Percentiles rank a stretch among this genome's conserved stretches.
Evolutionary conservation across 2,797 vertebrate genomes (phyloP).

Genomic region (Trichosurus vulpecula): DNA sequence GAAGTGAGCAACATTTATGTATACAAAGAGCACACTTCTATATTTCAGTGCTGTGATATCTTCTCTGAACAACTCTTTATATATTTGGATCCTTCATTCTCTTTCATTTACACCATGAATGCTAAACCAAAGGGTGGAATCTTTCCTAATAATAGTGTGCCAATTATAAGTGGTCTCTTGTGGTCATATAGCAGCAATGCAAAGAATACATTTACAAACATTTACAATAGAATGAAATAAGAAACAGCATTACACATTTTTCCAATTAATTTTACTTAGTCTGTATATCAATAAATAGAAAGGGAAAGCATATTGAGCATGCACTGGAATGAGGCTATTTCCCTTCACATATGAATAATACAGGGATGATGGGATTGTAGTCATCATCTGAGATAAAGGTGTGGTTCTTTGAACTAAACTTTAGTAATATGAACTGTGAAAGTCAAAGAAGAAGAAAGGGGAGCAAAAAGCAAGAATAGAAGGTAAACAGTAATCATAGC

Average conservation of each 20-base stretch:
- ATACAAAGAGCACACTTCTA: not conserved
- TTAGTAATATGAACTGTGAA: slow-evolving; percentile 11
- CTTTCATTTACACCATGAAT: slow-evolving; percentile 5
- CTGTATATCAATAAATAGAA: not conserved
- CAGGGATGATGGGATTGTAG: not conserved
- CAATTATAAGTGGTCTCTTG: not conserved
- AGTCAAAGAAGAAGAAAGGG: slow-evolving; percentile 34
- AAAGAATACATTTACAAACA: not conserved
- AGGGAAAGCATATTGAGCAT: not conserved
- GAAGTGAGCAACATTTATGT: not conserved
- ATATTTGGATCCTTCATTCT: slow-evolving; percentile 17
- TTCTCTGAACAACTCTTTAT: not conserved
- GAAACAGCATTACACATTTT: not conserved
- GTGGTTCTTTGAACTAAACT: not conserved
- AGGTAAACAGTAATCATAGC: not conserved
- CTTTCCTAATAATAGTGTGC: not conserved
- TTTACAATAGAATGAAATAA: not conserved
- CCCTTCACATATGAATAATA: not conserved
- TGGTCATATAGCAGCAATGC: not conserved
- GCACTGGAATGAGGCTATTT: not conserved
- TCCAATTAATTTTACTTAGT: not conserved
- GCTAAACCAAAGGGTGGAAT: no score
- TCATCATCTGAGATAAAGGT: slow-evolving; percentile 22
- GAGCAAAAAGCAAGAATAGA: slow-evolving; percentile 28
- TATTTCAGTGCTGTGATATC: slow-evolving; percentile 22